These are phyloP conservation scores for Brachionichthys hirsutus DNA, from an alignment of 2,113 vertebrate genomes.

Conservation along the genomic window DNA sequence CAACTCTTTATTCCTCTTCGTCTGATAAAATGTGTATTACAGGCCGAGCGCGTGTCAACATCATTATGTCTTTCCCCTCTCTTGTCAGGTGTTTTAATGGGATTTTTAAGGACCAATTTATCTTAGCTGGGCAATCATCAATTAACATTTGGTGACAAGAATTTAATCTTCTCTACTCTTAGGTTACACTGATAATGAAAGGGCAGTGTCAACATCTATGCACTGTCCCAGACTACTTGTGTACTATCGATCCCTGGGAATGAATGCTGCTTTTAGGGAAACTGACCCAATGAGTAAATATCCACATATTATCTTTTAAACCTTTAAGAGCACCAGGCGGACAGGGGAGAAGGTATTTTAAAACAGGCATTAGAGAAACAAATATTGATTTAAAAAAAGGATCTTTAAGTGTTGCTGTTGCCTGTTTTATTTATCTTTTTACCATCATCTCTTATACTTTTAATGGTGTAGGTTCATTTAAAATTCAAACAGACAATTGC, in stretches of 20 bases:
- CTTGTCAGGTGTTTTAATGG: constrained; percentile 42
- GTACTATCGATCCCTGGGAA: constrained; percentile 56
- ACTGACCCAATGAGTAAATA: constrained; percentile 70
- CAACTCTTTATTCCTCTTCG: constrained; percentile 2
- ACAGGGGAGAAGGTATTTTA: constrained; percentile 23
- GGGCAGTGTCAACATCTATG: constrained; percentile 57
- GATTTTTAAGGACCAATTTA: constrained; percentile 59
- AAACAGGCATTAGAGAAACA: constrained; percentile 8
- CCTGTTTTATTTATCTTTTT: not conserved
- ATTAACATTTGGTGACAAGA: constrained; percentile 65
- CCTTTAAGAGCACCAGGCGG: constrained; percentile 52
- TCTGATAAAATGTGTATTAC: not conserved
- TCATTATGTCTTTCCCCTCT: constrained; percentile 15
- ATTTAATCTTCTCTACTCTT: constrained; percentile 59
- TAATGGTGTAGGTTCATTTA: not conserved
- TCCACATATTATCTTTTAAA: constrained; percentile 52
- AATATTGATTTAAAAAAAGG: constrained; percentile 27
- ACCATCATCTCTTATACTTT: constrained; percentile 7
- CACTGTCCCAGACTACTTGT: constrained; percentile 35
- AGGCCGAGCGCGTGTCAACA: not conserved
- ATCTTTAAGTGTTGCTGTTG: not conserved
- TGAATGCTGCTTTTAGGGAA: constrained; percentile 64
- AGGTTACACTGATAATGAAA: constrained; percentile 66
- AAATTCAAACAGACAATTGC: not conserved
- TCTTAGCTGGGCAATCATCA: constrained; percentile 54